Evolutionary conservation across 2,888 invertebrate species (phyloP).

Genomic region (Chymomyza caudatula): DNA sequence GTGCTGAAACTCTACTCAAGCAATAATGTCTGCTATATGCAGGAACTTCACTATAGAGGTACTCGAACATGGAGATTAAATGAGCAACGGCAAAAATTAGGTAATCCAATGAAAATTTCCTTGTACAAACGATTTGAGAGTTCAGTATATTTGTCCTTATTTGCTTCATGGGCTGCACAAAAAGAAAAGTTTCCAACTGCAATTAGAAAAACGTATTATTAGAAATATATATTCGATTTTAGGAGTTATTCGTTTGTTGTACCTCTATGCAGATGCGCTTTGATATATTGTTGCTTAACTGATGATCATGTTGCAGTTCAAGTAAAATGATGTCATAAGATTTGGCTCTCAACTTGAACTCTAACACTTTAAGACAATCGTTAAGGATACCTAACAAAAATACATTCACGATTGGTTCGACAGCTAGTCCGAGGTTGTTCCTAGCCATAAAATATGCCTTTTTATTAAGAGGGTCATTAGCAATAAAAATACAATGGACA

Average conservation of each 20-base stretch:
- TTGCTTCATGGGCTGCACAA: not conserved
- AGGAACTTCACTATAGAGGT: too few relatives aligned
- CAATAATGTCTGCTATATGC: too few relatives aligned
- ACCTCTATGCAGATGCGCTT: not conserved
- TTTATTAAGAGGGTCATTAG: not conserved
- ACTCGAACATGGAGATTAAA: too few relatives aligned
- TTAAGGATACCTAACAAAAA: too few relatives aligned
- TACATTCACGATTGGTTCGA: too few relatives aligned
- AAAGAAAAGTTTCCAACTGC: not conserved
- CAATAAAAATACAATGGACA: not conserved
- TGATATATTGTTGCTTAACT: not conserved
- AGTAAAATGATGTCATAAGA: not conserved
- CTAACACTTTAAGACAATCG: not conserved
- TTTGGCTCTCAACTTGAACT: not conserved
- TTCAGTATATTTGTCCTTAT: not conserved
- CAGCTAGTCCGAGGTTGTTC: too few relatives aligned
- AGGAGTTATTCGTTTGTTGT: too few relatives aligned
- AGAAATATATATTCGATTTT: too few relatives aligned
- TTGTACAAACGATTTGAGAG: not conserved
- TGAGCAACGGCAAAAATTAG: not conserved
- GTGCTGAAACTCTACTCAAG: too few relatives aligned
- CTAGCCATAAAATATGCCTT: too few relatives aligned
- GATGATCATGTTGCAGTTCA: not conserved
- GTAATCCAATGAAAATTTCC: not conserved
- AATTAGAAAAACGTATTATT: too few relatives aligned